Evolutionary conservation across 2,113 vertebrate genomes (phyloP), one percentile per base, ranked within the genome.

Genomic region (Athene noctua): DNA sequence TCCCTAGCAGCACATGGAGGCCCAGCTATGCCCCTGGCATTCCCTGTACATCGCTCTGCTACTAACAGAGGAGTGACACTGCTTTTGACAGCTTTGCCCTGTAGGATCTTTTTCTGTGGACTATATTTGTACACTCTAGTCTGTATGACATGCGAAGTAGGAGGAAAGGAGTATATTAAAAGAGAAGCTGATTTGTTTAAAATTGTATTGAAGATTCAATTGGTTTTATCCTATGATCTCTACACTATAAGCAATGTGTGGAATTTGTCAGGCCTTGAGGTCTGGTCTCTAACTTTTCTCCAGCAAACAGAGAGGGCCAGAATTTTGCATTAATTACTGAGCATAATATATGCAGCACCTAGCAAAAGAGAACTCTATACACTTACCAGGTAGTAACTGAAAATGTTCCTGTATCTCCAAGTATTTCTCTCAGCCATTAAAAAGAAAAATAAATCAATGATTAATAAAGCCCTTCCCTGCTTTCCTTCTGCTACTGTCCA

Each of bases 11-110:
- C 59, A 15, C 63, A 47, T 0, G 5, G 86, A 94, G 49, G 63
- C 65, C 61, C 72, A 90, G 79, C 83, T 77, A 13, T 68, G 93
- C 95, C 94, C 77, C 82, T 67, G 91, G 96, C 89, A 34, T 54
- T 87, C 62, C 73, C 79, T 13, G 6, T 77, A 34, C 65, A 6
- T 4, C 22, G 38, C 81, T 92, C 74, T 79, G 89, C 91, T 72
- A 8, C 40, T 80, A 46, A 55, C 79, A 90, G 66, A 34, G 51
- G 46, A 77, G 13, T 20, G 68, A 82, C 77, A 22, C 72, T 90
- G 86, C 73, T 71, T 62, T 52, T 93, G 97, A 97, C 97, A 97
- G 95, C 74, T 96, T 47, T 84, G 85, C 86, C 95, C 95, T 84
- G 58, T 13, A 95, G 96, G 91, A 32, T 27, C 86, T 52, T 73